Percentiles rank a stretch among this genome's conserved stretches.
phyloP scores from a whole-genome alignment of 2,797 vertebrate species.

The Alfaro cultratus region DNA sequence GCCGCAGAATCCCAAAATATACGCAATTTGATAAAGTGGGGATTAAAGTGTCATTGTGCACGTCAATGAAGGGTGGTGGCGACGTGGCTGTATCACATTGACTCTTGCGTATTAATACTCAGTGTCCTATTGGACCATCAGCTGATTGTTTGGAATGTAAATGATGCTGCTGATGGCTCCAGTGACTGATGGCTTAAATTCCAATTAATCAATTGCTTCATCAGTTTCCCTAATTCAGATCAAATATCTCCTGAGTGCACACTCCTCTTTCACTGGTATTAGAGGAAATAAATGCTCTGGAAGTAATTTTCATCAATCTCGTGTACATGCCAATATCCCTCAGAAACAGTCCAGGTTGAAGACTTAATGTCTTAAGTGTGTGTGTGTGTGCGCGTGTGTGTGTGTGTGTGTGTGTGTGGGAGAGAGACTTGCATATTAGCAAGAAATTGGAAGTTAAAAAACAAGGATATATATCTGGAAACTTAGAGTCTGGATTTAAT shows the following conservation, averaged over 20 bases:
- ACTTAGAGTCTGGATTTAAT: neutral
- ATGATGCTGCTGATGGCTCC: conserved; percentile 93
- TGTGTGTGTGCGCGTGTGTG: conserved; percentile 34
- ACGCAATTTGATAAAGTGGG: conserved; percentile 81
- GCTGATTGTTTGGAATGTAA: conserved; percentile 98
- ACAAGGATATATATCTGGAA: conserved; percentile 7
- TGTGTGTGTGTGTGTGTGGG: conserved; percentile 50
- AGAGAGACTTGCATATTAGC: conserved; percentile 50
- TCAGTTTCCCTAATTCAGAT: conserved; percentile 98
- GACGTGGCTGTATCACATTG: conserved; percentile 84
- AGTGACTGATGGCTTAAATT: conserved; percentile 98
- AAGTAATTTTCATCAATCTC: conserved; percentile 93
- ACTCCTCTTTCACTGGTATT: conserved; percentile 87
- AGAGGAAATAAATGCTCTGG: conserved; percentile 92
- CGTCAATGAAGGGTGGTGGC: conserved; percentile 84
- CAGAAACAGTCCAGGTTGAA: conserved; percentile 75
- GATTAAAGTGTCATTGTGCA: conserved; percentile 84
- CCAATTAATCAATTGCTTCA: conserved; percentile 99
- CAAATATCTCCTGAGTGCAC: conserved; percentile 94
- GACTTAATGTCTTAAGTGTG: conserved; percentile 81
- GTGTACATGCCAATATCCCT: conserved; percentile 86
- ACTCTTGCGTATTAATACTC: conserved; percentile 89
- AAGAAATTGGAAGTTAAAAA: conserved; percentile 33
- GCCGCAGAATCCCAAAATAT: conserved; percentile 83
- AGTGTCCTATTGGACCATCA: conserved; percentile 88